Evolutionary conservation across 2,888 invertebrate species (phyloP).

Genomic region (Caenorhabditis drosophilae): DNA sequence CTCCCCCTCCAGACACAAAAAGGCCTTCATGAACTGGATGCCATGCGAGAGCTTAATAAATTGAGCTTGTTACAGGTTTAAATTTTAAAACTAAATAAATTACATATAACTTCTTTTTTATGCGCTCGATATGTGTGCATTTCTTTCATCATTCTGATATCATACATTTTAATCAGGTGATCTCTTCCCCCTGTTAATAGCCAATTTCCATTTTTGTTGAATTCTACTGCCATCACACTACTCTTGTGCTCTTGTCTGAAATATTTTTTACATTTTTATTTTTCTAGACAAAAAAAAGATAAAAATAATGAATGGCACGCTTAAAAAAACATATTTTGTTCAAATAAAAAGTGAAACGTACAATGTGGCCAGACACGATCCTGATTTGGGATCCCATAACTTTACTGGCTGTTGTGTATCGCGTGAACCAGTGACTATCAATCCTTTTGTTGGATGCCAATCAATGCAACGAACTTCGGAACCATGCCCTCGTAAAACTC

Average conservation of each 20-base stretch:
- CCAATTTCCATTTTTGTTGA: slow-evolving; percentile 99
- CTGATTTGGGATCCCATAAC: slow-evolving; percentile 97
- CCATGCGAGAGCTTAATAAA: slow-evolving; percentile 79
- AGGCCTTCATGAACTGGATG: slow-evolving; percentile 96
- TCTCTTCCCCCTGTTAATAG: slow-evolving; percentile 71
- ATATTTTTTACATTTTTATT: slow-evolving; percentile 22
- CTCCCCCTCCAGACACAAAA: slow-evolving; percentile 97
- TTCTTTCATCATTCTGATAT: slow-evolving; percentile 92
- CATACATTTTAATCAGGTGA: slow-evolving; percentile 87
- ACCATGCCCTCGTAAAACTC: slow-evolving; percentile 76
- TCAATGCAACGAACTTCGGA: slow-evolving; percentile 78
- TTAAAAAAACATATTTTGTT: no score
- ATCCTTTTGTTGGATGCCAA: slow-evolving; percentile 97
- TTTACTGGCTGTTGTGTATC: slow-evolving; percentile 99
- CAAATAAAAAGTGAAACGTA: no score
- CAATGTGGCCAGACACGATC: slow-evolving; percentile 90
- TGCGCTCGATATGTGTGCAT: slow-evolving; percentile 97
- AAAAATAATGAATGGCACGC: no score
- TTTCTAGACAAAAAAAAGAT: background rate
- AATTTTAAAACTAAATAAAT: slow-evolving; percentile 33
- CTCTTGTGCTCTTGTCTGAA: slow-evolving; percentile 94
- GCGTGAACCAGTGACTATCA: slow-evolving; percentile 96
- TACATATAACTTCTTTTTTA: slow-evolving; percentile 88
- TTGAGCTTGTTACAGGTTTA: background rate
- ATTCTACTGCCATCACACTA: slow-evolving; percentile 97